Evolutionary conservation across 2,797 vertebrate species (phyloP).

Genomic region (Rhinichthys osculus): DNA sequence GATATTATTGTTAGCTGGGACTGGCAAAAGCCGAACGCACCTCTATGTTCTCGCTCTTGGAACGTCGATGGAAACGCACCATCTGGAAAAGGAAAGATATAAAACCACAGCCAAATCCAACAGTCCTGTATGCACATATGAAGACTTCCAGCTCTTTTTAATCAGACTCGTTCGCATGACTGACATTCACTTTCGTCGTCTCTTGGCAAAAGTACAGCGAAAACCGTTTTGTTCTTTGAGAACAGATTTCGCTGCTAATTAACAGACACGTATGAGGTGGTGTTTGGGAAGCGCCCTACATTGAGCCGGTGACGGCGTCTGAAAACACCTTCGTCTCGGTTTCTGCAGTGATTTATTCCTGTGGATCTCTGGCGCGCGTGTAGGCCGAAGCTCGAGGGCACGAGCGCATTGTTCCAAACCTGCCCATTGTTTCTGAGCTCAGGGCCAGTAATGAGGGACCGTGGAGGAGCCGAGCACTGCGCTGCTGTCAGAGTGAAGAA

Average conservation of each 20-base stretch:
- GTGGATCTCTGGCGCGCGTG: slow-evolving; percentile 62
- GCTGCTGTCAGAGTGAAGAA: slow-evolving; percentile 65
- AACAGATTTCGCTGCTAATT: slow-evolving; percentile 56
- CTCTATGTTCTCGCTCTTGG: neutral
- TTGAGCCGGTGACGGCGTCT: slow-evolving; percentile 24
- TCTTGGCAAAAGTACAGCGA: slow-evolving; percentile 3
- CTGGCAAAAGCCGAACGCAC: neutral
- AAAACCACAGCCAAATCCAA: slow-evolving; percentile 4
- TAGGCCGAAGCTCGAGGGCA: slow-evolving; percentile 65
- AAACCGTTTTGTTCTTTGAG: slow-evolving; percentile 26
- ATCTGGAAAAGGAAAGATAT: slow-evolving; percentile 1
- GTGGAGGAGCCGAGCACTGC: slow-evolving; percentile 58
- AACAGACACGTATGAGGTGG: slow-evolving; percentile 54
- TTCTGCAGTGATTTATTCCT: slow-evolving; percentile 67
- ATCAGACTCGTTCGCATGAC: neutral
- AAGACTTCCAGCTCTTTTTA: slow-evolving; percentile 24
- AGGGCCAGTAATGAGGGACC: slow-evolving; percentile 65
- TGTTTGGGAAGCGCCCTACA: slow-evolving; percentile 56
- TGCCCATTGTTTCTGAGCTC: slow-evolving; percentile 65
- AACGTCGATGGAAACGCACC: neutral
- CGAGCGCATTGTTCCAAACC: slow-evolving; percentile 64
- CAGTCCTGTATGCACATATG: neutral
- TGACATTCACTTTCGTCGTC: neutral
- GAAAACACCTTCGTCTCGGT: slow-evolving; percentile 16
- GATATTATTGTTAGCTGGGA: neutral